Percentiles rank a stretch among this genome's conserved stretches.
These are phyloP conservation scores for Diarsia brunnea DNA, from an alignment of 2,888 invertebrate genomes.

Conservation along the genomic window DNA sequence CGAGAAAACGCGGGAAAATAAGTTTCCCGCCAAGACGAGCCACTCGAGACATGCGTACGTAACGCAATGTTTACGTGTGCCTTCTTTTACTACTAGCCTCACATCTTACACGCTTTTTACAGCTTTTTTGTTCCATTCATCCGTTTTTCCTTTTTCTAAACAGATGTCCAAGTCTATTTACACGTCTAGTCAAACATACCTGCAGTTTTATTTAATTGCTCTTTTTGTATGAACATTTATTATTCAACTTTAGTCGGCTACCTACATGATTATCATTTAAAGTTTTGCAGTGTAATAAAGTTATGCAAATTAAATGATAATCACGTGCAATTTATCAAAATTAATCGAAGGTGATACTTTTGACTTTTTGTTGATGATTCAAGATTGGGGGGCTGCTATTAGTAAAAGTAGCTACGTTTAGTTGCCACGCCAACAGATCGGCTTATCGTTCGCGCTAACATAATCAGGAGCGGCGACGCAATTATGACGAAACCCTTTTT, in stretches of 20 bases:
- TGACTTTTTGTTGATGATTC: conserved; percentile 44
- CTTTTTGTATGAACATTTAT: conserved; percentile 24
- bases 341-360: conserved; percentile 40
- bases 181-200: conserved; percentile 39
- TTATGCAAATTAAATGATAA: conserved; percentile 58
- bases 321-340: conserved; percentile 55
- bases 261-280: conserved; percentile 42
- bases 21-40: conserved; percentile 86
- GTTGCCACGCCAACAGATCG: conserved; percentile 67
- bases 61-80: conserved; percentile 83
- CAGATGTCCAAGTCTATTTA: conserved; percentile 38
- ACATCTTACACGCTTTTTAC: conserved; percentile 60
- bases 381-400: conserved; percentile 37
- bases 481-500: conserved; percentile 91
- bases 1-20: conserved; percentile 88
- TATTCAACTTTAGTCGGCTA: conserved; percentile 24
- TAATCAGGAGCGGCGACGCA: conserved; percentile 87
- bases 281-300: conserved; percentile 33
- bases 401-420: conserved; percentile 50
- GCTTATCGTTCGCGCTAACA: conserved; percentile 84
- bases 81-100: conserved; percentile 64
- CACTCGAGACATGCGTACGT: conserved; percentile 86
- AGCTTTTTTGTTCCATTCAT: conserved; percentile 56
- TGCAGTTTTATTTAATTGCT: conserved; percentile 26
- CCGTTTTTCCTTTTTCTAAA: conserved; percentile 59